Evolutionary conservation across 2,113 vertebrate genomes (phyloP).

Genomic region (Cervus canadensis): DNA sequence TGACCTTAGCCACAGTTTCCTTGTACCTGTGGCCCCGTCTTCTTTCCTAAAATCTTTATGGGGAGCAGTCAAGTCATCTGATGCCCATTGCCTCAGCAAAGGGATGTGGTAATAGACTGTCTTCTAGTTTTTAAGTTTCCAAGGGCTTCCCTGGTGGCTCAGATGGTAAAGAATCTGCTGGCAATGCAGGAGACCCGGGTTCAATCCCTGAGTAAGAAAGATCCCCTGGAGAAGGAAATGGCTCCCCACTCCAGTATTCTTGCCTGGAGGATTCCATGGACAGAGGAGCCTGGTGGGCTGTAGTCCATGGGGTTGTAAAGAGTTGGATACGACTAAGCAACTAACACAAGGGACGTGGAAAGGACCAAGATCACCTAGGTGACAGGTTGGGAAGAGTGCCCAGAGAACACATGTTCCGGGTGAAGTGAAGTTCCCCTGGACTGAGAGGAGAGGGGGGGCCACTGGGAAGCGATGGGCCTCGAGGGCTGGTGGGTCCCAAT

Average conservation of each 20-base stretch:
- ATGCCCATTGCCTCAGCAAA: neutral
- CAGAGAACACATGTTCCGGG: too few relatives aligned
- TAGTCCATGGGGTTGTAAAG: neutral
- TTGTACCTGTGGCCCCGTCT: too few relatives aligned
- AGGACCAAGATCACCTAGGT: neutral
- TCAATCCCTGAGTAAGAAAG: neutral
- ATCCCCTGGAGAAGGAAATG: neutral
- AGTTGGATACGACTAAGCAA: neutral
- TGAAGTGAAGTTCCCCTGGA: neutral
- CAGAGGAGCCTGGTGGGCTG: neutral
- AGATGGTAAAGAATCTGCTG: neutral
- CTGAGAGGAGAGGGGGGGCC: neutral
- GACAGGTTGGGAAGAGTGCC: neutral
- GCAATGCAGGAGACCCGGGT: neutral
- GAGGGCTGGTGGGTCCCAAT: neutral
- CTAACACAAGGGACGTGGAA: neutral
- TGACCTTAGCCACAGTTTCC: neutral
- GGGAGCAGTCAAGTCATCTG: accelerated
- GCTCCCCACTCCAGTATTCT: neutral
- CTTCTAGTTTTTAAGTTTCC: neutral
- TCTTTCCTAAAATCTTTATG: neutral
- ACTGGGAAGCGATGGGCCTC: neutral
- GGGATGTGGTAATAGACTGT: too few relatives aligned
- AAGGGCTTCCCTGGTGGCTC: neutral
- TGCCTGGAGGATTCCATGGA: neutral